phyloP scores from a whole-genome alignment of 2,888 invertebrate species.

The Anagyrus pseudococci region DNA sequence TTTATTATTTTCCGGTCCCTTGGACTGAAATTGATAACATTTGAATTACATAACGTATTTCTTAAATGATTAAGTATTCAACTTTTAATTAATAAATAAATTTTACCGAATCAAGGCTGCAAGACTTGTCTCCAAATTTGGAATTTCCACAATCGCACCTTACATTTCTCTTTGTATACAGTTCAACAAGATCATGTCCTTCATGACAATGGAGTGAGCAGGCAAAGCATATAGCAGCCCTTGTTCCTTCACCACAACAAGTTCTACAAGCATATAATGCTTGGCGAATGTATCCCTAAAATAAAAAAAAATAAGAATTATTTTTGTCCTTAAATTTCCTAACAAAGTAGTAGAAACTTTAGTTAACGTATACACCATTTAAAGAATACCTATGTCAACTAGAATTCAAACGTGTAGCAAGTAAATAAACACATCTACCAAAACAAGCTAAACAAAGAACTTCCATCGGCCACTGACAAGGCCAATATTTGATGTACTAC shows the following conservation, averaged over 20 bases:
- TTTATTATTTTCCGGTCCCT: constrained; percentile 68
- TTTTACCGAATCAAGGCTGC: constrained; percentile 72
- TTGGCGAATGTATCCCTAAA: constrained; percentile 91
- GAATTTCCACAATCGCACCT: constrained; percentile 94
- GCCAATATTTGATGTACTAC: too few species aligned
- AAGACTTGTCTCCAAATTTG: constrained; percentile 73
- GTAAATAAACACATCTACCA: too few species aligned
- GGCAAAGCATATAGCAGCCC: constrained; percentile 91
- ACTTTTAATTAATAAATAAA: constrained; percentile 1
- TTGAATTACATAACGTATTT: background rate
- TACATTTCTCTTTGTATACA: constrained; percentile 96
- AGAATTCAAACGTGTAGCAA: too few species aligned
- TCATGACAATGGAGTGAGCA: constrained; percentile 96
- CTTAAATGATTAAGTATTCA: background rate
- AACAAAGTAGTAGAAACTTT: too few species aligned
- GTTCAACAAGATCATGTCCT: constrained; percentile 91
- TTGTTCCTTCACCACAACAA: constrained; percentile 73
- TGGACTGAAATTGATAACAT: constrained; percentile 29
- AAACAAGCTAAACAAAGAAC: too few species aligned
- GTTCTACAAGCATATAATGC: constrained; percentile 94
- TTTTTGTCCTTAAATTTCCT: too few species aligned
- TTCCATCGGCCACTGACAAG: too few species aligned
- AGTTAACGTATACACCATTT: too few species aligned
- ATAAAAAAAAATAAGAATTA: too few species aligned
- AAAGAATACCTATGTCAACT: too few species aligned